Base-by-base conservation (phyloP, 2,113 vertebrate species). In the Sebastes schlegelii region DNA sequence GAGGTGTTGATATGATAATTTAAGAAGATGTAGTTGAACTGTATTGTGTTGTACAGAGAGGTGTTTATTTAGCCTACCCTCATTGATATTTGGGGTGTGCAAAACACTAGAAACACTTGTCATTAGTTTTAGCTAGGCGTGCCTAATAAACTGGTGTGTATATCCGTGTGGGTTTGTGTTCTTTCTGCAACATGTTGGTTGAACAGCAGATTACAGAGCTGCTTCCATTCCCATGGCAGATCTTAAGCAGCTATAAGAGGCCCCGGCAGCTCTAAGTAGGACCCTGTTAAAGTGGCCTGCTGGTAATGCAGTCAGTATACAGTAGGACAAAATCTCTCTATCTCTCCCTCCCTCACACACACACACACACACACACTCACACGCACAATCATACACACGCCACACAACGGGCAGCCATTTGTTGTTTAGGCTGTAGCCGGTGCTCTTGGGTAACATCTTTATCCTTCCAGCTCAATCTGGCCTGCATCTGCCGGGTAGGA, bases 371-470 rank as follows among this genome's bases (percentile, higher is more conserved):
- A 46, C 62, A n/a, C 42, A 58, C 21, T 12, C 72, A 52, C 60
- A 34, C 83, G 43, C 58, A 8, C 46, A 26, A 61, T 43, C 54
- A 48, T 46, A 45, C 43, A 60, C 65, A 52, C n/a, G 2, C 58
- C 65, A 63, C 74, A 77, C 76, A 58, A 46, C 55, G 74, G 34
- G 26, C 80, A 80, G 79, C 62, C 84, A 80, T 85, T 90, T 88
- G 84, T 79, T 89, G 80, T 85, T 84, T 16, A 54, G 85, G 74
- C 66, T 21, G 67, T 74, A 71, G 67, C 70, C n/a, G 11, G 52
- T 64, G 83, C 87, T 93, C 92, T 92, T 90, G 63, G 84, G 92
- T 91, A 92, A 93, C 89, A 93, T 93, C 89, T 94, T 95, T 93
- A 94, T 95, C 92, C 93, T 86, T 86, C 62, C 64, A 80, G 81